Evolutionary conservation across 2,113 vertebrate genomes (phyloP), one percentile per base, ranked within the genome.

Genomic region (Chrysemys picta): DNA sequence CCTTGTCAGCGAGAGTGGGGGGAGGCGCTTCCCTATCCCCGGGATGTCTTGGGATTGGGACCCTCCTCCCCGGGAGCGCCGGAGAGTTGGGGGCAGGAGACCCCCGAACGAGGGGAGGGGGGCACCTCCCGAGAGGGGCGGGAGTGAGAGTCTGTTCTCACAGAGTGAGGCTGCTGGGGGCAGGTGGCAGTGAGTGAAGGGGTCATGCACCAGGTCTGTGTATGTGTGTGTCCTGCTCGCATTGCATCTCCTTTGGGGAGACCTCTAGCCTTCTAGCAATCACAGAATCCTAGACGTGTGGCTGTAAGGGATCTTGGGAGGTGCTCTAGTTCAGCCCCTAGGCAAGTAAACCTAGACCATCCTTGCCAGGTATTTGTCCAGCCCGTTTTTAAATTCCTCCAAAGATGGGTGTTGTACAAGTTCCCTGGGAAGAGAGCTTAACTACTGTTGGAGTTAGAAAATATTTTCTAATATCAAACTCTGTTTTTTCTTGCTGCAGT

Each of bases 291-390:
- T 24, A 57, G 25, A 27, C 53, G 13, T 14, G 13, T 14, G 29
- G 29, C 59, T 57, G 56, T 25, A 62, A 4, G n/a, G 35, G n/a
- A 8, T 21, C 17, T 69, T 72, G 35, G 5, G 19, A n/a, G 4
- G 35, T 38, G 9, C 3, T 19, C 9, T 72, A n/a, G 4, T 38
- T 21, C n/a, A 21, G 9, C 16, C 31, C 14, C 14, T 1, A 0
- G 31, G 29, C 29, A 35, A n/a, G 62, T n/a, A 21, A 69, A 69
- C 31, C 62, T 27, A 69, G 35, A n/a, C 35, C 35, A 19, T 35
- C 2, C 31, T 31, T 69, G 17, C 35, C 31, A 14, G 29, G 29
- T 62, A 62, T 62, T 16, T 31, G 3, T 31, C 57, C 57, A 29
- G 5, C 29, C 14, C 19, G 31, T n/a, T 65, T 65, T 65, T 17